Percentiles rank a stretch among this genome's conserved stretches.
Evolutionary conservation across 2,797 vertebrate species (phyloP).

Genomic region (Hippopotamyrus pictus): DNA sequence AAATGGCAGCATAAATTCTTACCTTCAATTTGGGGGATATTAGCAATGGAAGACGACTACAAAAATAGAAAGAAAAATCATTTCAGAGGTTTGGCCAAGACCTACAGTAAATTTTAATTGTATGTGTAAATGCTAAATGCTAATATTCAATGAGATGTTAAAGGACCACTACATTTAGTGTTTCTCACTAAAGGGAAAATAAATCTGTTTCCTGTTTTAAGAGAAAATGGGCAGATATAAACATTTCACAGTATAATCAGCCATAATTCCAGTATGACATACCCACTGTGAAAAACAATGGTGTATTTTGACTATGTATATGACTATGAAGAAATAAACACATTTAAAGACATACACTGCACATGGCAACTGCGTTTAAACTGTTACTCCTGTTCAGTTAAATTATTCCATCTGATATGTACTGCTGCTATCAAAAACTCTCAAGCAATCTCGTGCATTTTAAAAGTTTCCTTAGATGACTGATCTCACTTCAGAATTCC

Average conservation of each 20-base stretch:
- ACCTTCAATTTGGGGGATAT: slow-evolving; percentile 77
- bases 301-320: background rate
- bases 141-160: background rate
- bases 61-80: slow-evolving; percentile 45
- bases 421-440: background rate
- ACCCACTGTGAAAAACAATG: background rate
- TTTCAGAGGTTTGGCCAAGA: background rate
- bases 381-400: background rate
- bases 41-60: slow-evolving; percentile 61
- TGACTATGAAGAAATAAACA: background rate
- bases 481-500: background rate
- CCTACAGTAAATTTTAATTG: background rate
- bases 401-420: background rate
- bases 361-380: background rate
- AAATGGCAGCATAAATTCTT: slow-evolving; percentile 31
- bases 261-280: background rate
- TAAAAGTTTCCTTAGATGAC: background rate
- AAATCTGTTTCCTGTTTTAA: background rate
- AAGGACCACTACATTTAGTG: background rate
- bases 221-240: background rate
- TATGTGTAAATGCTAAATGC: background rate
- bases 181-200: background rate
- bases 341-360: background rate
- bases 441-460: background rate
- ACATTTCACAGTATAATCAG: background rate